A percentile compares a stretch with the other conserved stretches of the same genome.
These are phyloP conservation scores for Gymnocheta viridis DNA, from an alignment of 2,888 invertebrate species.

Conservation along the genomic window DNA sequence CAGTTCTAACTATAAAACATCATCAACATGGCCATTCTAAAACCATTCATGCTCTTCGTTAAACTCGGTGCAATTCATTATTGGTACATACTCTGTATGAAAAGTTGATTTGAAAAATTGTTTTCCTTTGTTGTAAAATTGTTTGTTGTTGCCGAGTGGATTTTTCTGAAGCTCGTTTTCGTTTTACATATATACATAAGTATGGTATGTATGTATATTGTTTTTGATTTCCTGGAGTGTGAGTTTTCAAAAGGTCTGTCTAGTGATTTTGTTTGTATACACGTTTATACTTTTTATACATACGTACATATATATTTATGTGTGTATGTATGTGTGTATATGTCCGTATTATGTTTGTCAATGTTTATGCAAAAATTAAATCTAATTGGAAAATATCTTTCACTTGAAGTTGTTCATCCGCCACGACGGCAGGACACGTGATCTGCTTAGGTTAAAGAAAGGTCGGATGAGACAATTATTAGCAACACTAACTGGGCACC, in stretches of 20 bases:
- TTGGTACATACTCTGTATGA: conserved; percentile 35
- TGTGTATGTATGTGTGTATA: conserved; percentile 6
- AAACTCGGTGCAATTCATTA: conserved; percentile 10
- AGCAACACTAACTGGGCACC: too few relatives aligned
- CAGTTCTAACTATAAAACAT: conserved; percentile 14
- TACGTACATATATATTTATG: too few relatives aligned
- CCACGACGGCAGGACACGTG: too few relatives aligned
- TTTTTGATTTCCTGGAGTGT: conserved; percentile 28
- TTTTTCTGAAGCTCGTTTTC: conserved; percentile 57
- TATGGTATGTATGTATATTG: not conserved
- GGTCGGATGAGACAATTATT: too few relatives aligned
- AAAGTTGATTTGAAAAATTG: conserved; percentile 66
- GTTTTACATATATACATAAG: conserved; percentile 22
- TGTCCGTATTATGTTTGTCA: not conserved
- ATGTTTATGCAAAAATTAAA: not conserved
- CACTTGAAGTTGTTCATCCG: too few relatives aligned
- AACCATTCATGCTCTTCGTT: not conserved
- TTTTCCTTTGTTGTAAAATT: conserved; percentile 66
- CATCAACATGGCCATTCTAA: conserved; percentile 5
- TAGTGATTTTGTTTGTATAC: conserved; percentile 8
- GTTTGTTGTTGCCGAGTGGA: conserved; percentile 72
- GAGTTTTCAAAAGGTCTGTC: conserved; percentile 35
- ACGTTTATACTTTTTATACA: not conserved
- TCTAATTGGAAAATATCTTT: not conserved
- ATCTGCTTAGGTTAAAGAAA: too few relatives aligned